phyloP scores from a whole-genome alignment of 2,113 vertebrate species.

The Thunnus maccoyii region DNA sequence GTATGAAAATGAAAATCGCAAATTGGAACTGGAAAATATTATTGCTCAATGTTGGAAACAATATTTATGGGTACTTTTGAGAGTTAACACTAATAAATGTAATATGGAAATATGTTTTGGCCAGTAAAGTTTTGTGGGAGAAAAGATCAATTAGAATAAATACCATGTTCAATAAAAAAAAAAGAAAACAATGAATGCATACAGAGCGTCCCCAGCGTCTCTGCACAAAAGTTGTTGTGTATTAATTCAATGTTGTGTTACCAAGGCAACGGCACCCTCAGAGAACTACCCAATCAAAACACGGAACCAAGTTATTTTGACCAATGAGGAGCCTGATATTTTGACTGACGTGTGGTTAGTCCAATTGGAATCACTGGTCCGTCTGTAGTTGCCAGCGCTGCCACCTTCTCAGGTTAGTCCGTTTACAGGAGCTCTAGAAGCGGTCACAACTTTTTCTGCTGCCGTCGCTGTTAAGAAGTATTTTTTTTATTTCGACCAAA shows the following conservation, averaged over 20 bases:
- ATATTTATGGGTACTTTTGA: too few species aligned
- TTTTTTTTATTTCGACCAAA: conserved; percentile 3
- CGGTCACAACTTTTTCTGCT: background rate
- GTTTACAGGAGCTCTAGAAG: background rate
- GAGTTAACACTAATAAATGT: too few species aligned
- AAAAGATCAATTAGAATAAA: too few species aligned
- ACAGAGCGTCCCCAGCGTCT: background rate
- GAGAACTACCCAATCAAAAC: conserved; percentile 29
- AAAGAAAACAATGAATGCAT: too few species aligned
- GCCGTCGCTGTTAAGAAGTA: background rate
- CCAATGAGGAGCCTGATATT: conserved; percentile 32
- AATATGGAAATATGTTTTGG: too few species aligned
- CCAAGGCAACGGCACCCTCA: conserved; percentile 31
- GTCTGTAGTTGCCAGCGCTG: background rate
- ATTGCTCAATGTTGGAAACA: too few species aligned
- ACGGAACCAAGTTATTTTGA: background rate
- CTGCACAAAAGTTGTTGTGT: background rate
- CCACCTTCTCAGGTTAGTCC: conserved; percentile 32
- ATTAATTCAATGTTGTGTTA: conserved; percentile 5
- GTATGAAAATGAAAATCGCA: too few species aligned
- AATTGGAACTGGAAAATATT: too few species aligned
- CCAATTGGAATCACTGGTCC: conserved; percentile 9
- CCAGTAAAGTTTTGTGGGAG: too few species aligned
- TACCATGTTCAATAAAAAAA: too few species aligned
- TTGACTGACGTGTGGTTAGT: conserved; percentile 10